Evolutionary conservation across 2,888 invertebrate species (phyloP), one percentile per base, ranked within the genome.

Genomic region (Tupiocoris notatus): DNA sequence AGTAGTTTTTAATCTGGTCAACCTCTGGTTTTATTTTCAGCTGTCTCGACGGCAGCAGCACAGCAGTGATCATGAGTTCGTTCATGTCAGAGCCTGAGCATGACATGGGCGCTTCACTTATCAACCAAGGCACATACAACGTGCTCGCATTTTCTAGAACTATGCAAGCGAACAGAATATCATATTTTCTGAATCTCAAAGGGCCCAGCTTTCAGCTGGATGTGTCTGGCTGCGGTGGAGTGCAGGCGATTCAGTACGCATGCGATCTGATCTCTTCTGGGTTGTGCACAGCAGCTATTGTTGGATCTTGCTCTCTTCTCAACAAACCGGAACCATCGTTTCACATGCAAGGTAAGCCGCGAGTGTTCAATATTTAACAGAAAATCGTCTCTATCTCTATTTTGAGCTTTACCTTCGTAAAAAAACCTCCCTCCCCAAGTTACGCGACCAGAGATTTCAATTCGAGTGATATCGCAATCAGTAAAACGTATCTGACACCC

Each of bases 321-420:
- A 82, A 90, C 63, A 88, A 89, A 85, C 95, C 96, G 23, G 91
- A 90, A 79, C 91, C 93, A 0, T 92, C 96, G 0, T 85, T 95
- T 62, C 96, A 96, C 85, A 97, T 96, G 85, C 61, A 73, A 73
- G 63, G 73, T 84, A 86, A 75, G 86, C 1, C 21, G 7, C 1
- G 57, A 1, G n/a, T 57, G n/a, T 57, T 57, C 1, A n/a, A n/a
- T n/a, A n/a, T n/a, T n/a, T n/a, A n/a, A n/a, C n/a, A n/a, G n/a
- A n/a, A n/a, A n/a, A n/a, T n/a, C n/a, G n/a, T n/a, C n/a, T n/a
- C n/a, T n/a, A n/a, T n/a, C n/a, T n/a, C n/a, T n/a, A n/a, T n/a
- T n/a, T n/a, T n/a, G n/a, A n/a, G n/a, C n/a, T n/a, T n/a, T n/a
- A n/a, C n/a, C n/a, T n/a, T n/a, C n/a, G n/a, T n/a, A n/a, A n/a